Percentiles rank a stretch among this genome's conserved stretches.
Evolutionary conservation across 2,797 vertebrate genomes (phyloP).

Genomic region (Mormyrops attenuatus): DNA sequence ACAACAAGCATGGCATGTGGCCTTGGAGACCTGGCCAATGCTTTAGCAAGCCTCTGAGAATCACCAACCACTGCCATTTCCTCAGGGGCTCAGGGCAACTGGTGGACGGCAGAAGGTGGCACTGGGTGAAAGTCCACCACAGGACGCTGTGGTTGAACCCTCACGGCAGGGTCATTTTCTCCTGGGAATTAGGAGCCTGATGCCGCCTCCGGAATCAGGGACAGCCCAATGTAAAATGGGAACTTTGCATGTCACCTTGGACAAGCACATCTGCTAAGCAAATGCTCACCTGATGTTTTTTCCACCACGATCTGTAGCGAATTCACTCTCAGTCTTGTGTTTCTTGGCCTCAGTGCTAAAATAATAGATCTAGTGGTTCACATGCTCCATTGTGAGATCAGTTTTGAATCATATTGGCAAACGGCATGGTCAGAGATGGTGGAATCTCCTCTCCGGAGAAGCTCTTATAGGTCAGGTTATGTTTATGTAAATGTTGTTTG

Average conservation of each 20-base stretch:
- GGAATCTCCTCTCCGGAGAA: background rate
- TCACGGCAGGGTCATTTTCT: background rate
- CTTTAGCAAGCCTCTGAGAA: background rate
- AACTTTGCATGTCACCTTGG: slow-evolving; percentile 12
- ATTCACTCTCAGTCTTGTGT: background rate
- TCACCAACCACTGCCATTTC: background rate
- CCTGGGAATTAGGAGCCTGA: background rate
- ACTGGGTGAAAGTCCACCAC: background rate
- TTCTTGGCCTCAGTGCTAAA: background rate
- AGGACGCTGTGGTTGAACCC: background rate
- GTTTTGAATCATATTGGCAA: background rate
- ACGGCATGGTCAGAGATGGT: background rate
- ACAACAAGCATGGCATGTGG: background rate
- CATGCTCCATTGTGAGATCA: background rate
- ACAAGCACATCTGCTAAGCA: slow-evolving; percentile 8
- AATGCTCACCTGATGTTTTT: slow-evolving; percentile 1
- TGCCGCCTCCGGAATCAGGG: background rate
- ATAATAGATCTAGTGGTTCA: background rate
- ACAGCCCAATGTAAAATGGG: background rate
- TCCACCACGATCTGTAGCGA: background rate
- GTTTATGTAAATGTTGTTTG: background rate
- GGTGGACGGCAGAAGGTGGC: background rate
- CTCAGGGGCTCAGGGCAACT: background rate
- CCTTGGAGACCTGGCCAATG: background rate
- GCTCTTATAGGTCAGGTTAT: background rate